A percentile compares a stretch with the other conserved stretches of the same genome.
Conservation (phyloP, 2,888 invertebrate genomes). For the Sphaerophoria taeniata region DNA sequence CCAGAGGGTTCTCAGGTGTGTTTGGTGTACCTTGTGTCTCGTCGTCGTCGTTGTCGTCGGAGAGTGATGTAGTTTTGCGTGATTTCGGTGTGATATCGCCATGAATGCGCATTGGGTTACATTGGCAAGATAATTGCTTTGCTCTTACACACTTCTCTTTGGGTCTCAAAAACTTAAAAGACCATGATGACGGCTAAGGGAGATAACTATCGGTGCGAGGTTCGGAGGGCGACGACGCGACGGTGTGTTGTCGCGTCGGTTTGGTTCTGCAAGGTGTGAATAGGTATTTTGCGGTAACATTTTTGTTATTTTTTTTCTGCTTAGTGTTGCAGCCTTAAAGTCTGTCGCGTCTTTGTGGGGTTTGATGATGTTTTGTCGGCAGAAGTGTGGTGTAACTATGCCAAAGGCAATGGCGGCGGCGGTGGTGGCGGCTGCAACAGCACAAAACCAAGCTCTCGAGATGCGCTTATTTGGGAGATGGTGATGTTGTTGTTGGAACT, state of each 20-base stretch:
- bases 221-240: not conserved
- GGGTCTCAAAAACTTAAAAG: constrained; percentile 20
- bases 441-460: constrained; percentile 61
- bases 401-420: constrained; percentile 52
- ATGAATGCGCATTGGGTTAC: constrained; percentile 68
- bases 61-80: constrained; percentile 60
- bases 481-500: constrained; percentile 46
- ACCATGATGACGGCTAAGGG: not conserved
- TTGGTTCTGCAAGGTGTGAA: constrained; percentile 69
- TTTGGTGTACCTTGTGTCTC: constrained; percentile 59
- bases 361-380: not conserved
- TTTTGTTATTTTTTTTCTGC: constrained; percentile 39
- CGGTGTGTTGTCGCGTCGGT: not conserved
- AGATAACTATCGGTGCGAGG: no score
- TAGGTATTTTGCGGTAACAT: constrained; percentile 72
- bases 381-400: constrained; percentile 55
- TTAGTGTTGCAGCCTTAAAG: constrained; percentile 11
- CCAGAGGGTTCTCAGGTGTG: constrained; percentile 45
- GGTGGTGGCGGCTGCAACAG: constrained; percentile 9
- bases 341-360: constrained; percentile 29
- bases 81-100: constrained; percentile 69
- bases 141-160: constrained; percentile 33
- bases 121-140: constrained; percentile 74
- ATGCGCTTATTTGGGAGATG: constrained; percentile 70
- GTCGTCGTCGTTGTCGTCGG: not conserved